Conservation (phyloP, 2,797 vertebrate species). For the Danio albolineatus region DNA sequence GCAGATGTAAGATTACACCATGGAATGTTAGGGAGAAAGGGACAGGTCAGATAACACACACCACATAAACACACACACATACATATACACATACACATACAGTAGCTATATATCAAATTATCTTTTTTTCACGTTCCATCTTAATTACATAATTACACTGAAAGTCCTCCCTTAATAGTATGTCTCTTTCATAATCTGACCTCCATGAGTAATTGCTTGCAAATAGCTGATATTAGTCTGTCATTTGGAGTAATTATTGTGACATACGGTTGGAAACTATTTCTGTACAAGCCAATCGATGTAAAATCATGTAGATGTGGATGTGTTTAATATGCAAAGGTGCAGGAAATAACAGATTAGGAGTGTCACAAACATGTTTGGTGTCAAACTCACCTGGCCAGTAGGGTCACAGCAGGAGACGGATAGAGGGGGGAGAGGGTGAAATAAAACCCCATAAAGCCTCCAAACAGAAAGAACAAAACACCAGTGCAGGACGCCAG, state of each 20-base stretch:
- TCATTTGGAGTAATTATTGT: constrained; percentile 1
- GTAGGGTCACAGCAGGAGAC: constrained; percentile 53
- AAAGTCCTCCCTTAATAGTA: neutral
- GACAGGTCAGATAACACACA: constrained; percentile 59
- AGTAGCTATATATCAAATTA: neutral
- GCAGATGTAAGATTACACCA: constrained; percentile 59
- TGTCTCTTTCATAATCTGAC: neutral
- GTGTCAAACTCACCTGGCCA: constrained; percentile 57
- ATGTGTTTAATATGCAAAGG: neutral
- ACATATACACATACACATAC: neutral
- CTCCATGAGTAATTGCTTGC: constrained; percentile 7
- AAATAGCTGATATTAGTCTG: neutral
- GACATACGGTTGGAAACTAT: neutral
- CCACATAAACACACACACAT: constrained; percentile 8
- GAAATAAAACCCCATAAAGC: constrained; percentile 56
- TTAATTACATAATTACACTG: neutral
- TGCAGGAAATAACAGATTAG: no score
- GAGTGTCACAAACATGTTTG: neutral
- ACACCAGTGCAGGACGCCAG: constrained; percentile 33
- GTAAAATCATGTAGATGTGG: neutral
- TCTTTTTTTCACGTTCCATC: neutral
- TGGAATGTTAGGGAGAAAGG: constrained; percentile 53
- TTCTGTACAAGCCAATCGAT: neutral
- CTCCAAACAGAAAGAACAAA: constrained; percentile 45
- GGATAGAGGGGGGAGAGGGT: constrained; percentile 34